Percentiles rank a stretch among this genome's conserved stretches.
These are phyloP conservation scores for Pterophyllum scalare DNA, from an alignment of 2,113 vertebrate species.

Conservation along the genomic window DNA sequence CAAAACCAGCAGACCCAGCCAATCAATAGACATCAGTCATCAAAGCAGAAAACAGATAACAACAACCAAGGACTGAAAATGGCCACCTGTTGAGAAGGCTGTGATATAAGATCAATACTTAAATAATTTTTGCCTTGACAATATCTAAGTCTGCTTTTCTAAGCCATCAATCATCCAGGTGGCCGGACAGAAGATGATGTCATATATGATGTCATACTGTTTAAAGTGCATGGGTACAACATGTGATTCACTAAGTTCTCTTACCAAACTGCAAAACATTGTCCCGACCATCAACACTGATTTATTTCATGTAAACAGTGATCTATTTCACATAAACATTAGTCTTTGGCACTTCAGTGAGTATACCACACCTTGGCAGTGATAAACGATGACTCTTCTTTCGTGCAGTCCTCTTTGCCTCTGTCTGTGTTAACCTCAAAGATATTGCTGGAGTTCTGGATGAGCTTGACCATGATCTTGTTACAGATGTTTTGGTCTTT, in stretches of 20 bases:
- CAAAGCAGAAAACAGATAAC: slow-evolving; percentile 37
- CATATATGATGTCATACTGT: slow-evolving; percentile 25
- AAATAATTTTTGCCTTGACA: slow-evolving; percentile 16
- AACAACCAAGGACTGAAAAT: slow-evolving; percentile 14
- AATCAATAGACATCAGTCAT: slow-evolving; percentile 44
- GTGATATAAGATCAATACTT: slow-evolving; percentile 44
- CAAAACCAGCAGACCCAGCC: slow-evolving; percentile 31
- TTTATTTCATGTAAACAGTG: neutral
- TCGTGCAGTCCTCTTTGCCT: slow-evolving; percentile 60
- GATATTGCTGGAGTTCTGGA: slow-evolving; percentile 86
- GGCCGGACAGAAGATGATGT: neutral
- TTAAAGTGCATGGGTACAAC: slow-evolving; percentile 19
- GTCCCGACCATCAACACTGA: neutral
- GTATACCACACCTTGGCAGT: slow-evolving; percentile 83
- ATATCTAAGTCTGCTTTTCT: slow-evolving; percentile 24
- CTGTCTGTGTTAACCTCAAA: slow-evolving; percentile 78
- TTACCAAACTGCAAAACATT: slow-evolving; percentile 10
- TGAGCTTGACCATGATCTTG: slow-evolving; percentile 89
- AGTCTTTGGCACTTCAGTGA: slow-evolving; percentile 14
- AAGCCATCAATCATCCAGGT: neutral
- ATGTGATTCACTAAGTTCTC: slow-evolving; percentile 15
- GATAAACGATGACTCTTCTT: slow-evolving; percentile 77
- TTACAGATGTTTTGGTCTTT: slow-evolving; percentile 92
- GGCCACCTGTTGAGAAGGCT: slow-evolving; percentile 32
- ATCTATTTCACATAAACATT: slow-evolving; percentile 32